phyloP scores from a whole-genome alignment of 2,888 invertebrate genomes.

The Cephus pulcher region DNA sequence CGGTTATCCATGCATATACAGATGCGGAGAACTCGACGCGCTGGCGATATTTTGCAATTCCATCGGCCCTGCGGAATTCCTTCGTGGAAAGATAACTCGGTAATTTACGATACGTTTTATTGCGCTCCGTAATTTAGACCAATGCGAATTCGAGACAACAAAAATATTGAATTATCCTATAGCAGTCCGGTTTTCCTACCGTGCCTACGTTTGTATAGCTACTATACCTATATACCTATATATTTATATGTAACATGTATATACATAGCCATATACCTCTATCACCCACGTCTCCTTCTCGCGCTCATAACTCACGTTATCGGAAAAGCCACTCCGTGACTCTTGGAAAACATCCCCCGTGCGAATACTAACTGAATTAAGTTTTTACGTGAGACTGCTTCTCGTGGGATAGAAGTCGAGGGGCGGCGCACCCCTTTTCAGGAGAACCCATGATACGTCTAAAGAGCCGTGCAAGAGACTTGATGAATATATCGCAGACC shows the following conservation, averaged over 20 bases:
- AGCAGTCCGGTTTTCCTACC: background rate
- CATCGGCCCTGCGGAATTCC: slow-evolving; percentile 18
- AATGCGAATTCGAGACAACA: slow-evolving; percentile 1
- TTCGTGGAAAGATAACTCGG: background rate
- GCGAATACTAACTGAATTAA: slow-evolving; percentile 8
- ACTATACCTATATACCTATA: too few relatives aligned
- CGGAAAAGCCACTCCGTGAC: background rate
- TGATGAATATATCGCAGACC: background rate
- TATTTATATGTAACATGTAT: too few relatives aligned
- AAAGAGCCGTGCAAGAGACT: background rate
- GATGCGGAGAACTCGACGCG: background rate
- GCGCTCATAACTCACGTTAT: background rate
- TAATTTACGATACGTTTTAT: slow-evolving; percentile 8
- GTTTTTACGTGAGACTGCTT: background rate
- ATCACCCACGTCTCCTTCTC: background rate
- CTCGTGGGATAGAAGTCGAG: background rate
- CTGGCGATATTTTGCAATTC: slow-evolving; percentile 31
- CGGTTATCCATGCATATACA: background rate
- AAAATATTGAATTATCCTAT: slow-evolving; percentile 9
- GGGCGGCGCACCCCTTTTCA: background rate
- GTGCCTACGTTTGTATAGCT: background rate
- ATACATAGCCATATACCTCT: background rate
- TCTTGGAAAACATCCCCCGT: background rate
- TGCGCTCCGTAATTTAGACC: slow-evolving; percentile 6
- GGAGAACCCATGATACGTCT: background rate